A percentile compares a stretch with the other conserved stretches of the same genome.
phyloP scores from a whole-genome alignment of 2,888 invertebrate genomes.

The Heliothis peltigera region DNA sequence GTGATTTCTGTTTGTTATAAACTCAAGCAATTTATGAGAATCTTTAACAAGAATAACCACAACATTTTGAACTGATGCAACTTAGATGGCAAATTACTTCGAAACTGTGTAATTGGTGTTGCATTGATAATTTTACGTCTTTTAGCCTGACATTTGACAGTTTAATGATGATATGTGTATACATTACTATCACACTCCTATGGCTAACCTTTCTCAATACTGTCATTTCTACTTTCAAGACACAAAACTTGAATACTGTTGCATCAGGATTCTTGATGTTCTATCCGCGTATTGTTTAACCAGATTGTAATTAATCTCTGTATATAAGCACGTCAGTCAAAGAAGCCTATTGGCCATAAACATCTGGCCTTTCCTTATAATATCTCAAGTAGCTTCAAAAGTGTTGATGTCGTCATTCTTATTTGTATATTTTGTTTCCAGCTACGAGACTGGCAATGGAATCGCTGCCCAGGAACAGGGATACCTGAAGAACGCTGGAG shows the following conservation, averaged over 20 bases:
- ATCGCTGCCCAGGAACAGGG: conserved; percentile 93
- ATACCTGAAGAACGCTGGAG: conserved; percentile 92
- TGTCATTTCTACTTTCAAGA: conserved; percentile 22
- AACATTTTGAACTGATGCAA: background rate
- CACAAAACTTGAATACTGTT: conserved; percentile 11
- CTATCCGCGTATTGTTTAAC: background rate
- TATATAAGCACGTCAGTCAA: background rate
- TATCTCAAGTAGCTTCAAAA: background rate
- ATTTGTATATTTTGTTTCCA: conserved; percentile 66
- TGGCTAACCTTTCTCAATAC: conserved; percentile 17
- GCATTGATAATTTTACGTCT: conserved; percentile 6
- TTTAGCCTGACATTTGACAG: conserved; percentile 8
- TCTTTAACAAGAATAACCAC: conserved; percentile 19
- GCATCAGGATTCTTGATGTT: conserved; percentile 14
- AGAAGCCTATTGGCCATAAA: background rate
- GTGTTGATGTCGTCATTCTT: background rate
- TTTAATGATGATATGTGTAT: conserved; percentile 4
- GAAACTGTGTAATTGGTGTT: conserved; percentile 10
- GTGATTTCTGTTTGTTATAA: conserved; percentile 61
- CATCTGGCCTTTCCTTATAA: background rate
- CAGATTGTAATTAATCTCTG: background rate
- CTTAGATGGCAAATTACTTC: conserved; percentile 12
- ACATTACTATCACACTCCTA: conserved; percentile 9
- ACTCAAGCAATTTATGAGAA: conserved; percentile 66
- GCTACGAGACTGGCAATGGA: conserved; percentile 94